Evolutionary conservation across 92 coral and sea anemone species (phyloP), one percentile per base, ranked within the genome.

Genomic region (Zoanthus sansibaricus): DNA sequence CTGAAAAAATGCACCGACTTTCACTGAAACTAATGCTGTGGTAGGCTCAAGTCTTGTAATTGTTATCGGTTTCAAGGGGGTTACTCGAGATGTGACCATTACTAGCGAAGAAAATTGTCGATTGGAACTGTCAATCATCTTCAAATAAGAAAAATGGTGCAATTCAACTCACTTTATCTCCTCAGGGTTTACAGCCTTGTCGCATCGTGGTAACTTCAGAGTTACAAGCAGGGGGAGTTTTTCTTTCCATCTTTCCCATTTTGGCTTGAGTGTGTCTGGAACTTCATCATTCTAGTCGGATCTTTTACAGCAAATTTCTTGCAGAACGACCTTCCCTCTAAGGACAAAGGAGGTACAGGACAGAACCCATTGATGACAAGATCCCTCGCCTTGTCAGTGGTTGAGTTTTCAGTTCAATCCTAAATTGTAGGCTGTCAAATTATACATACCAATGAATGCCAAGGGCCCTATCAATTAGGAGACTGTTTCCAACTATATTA

Each of bases 371-470:
- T 52, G 58, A 0, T 52, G 87, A 48, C 72, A 82, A 32, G 32
- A 82, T 68, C 5, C 87, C 87, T 37, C 87, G 42, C 30, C 77
- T 69, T 7, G 61, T 66, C 1, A 82, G 13, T 5, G 76, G 86
- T 56, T 82, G 44, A 31, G 67, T 58, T 4, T 67, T 30, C 87
- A 82, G 13, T 0, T 37, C 37, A 11, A 82, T 68, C 11, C 87
- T 66, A 67, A 82, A 82, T 37, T 82, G 76, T 1, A 82, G 76
- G 18, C 44, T 82, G 77, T 82, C 87, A 15, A 44, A 66, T 48
- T 3, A 67, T 5, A 82, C 42, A 55, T 44, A 82, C 87, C 87
- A 82, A 0, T 16, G 31, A 0, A 82, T 59, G 15, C 87, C 87
- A 10, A 68, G 77, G 42, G 77, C 76, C 10, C 77, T 48, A 12